Conservation (phyloP, 2,113 vertebrate species). For the Turdus rufiventris region DNA sequence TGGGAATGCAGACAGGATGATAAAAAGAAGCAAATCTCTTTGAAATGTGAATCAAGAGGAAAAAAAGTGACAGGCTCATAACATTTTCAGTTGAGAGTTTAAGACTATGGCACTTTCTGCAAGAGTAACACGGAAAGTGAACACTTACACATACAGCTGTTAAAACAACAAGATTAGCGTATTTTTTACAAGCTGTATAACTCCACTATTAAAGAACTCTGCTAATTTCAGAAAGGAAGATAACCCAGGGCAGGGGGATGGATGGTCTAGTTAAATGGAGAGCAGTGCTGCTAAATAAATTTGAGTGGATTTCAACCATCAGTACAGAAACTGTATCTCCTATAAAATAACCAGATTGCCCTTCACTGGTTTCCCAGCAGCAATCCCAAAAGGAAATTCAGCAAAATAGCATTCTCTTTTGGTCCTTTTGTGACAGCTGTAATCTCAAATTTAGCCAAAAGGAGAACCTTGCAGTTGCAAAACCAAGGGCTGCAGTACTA, state of each 20-base stretch:
- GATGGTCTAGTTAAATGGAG: neutral
- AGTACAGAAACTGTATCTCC: neutral
- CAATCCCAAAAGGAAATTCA: neutral
- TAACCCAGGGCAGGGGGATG: neutral
- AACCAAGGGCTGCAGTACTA: neutral
- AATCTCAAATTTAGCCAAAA: neutral
- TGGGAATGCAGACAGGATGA: constrained; percentile 51
- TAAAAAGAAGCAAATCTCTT: constrained; percentile 66
- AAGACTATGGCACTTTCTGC: neutral
- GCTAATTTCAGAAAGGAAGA: neutral
- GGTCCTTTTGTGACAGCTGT: neutral
- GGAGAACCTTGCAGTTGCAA: neutral
- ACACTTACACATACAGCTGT: neutral
- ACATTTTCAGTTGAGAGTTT: constrained; percentile 46
- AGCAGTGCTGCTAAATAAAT: neutral
- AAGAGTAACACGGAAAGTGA: constrained; percentile 7
- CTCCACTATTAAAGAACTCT: neutral
- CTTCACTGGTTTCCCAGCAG: neutral
- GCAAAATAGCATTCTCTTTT: neutral
- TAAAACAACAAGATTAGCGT: constrained; percentile 10
- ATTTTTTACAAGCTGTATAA: neutral
- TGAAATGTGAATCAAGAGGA: constrained; percentile 50
- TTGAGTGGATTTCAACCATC: neutral
- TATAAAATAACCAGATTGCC: neutral
- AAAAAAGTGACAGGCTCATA: constrained; percentile 45